Base-by-base conservation (phyloP, 2,113 vertebrate species). In the pig (Sus scrofa) region DNA sequence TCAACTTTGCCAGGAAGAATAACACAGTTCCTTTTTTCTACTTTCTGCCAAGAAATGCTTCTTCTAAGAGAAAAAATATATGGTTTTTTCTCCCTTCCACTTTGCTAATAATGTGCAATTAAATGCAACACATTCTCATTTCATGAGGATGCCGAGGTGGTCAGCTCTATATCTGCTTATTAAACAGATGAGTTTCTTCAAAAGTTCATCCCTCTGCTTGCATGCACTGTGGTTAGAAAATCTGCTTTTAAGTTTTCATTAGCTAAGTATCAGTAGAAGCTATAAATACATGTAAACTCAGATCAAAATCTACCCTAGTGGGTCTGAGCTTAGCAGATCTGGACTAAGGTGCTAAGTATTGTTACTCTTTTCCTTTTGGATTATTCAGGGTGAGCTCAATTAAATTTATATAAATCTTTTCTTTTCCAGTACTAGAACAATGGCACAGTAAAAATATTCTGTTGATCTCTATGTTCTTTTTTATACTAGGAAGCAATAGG, bases 321-420 rank as follows among this genome's bases (percentile, higher is more conserved):
- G 20, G 22, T 96, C 10, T 8, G 27, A 22, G 62, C 54, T 24
- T 62, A 62, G 3, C n/a, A 93, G 70, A 84, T 34, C 39, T 22
- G 34, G 62, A n/a, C 56, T 27, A 26, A 94, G 22, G 30, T n/a
- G n/a, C 63, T 37, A 70, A 73, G 30, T 15, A 85, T 27, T 70
- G 15, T 70, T 52, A 44, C 12, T 70, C 56, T 92, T 74, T 90
- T 79, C 56, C 37, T 85, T 65, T n/a, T 86, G 37, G 20, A 73
- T 85, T 85, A 71, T 74, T 95, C 50, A 95, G 81, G 73, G 20
- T 52, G 22, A 93, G 81, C 32, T 85, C 86, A 68, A 37, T 96
- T 89, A 84, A 79, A 93, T 93, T 86, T 74, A 52, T 50, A 27
- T 73, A 71, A 83, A 75, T 56, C 52, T 84, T 54, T 32, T 44